Conservation (phyloP, 2,888 invertebrate genomes). For the Drosophila atripex region DNA sequence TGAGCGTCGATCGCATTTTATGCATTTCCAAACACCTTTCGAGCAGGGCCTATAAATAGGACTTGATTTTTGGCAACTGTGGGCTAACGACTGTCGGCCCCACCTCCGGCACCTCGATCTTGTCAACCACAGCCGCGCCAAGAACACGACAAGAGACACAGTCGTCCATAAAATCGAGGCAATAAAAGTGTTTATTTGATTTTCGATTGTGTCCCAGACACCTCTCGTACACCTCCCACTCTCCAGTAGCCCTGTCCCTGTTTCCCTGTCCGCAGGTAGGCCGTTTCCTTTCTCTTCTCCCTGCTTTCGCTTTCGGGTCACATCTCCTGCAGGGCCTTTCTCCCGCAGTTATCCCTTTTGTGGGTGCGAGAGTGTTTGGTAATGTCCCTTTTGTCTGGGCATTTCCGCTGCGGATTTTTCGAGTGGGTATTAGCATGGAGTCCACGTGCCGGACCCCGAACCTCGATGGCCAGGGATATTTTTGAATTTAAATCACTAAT, state of each 20-base stretch:
- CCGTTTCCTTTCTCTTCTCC: slow-evolving; percentile 40
- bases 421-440: slow-evolving; percentile 58
- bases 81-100: slow-evolving; percentile 26
- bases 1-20: slow-evolving; percentile 59
- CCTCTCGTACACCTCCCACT: slow-evolving; percentile 9
- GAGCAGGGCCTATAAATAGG: slow-evolving; percentile 42
- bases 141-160: slow-evolving; percentile 30
- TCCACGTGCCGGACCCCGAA: slow-evolving; percentile 53
- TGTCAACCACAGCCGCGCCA: slow-evolving; percentile 52
- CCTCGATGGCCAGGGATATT: slow-evolving; percentile 15
- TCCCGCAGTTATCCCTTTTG: slow-evolving; percentile 4
- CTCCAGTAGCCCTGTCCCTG: slow-evolving; percentile 11
- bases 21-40: slow-evolving; percentile 73
- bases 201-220: slow-evolving; percentile 58
- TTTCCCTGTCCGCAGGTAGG: slow-evolving; percentile 67
- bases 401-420: slow-evolving; percentile 67
- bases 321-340: slow-evolving; percentile 16
- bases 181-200: slow-evolving; percentile 74
- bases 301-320: slow-evolving; percentile 49
- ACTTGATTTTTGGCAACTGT: slow-evolving; percentile 30
- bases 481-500: slow-evolving; percentile 55
- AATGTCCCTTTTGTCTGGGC: slow-evolving; percentile 68
- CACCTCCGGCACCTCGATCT: slow-evolving; percentile 10
- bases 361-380: slow-evolving; percentile 33
- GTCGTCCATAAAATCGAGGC: slow-evolving; percentile 37